Base-by-base conservation (phyloP, 2,888 invertebrate species). In the Phalera bucephala region DNA sequence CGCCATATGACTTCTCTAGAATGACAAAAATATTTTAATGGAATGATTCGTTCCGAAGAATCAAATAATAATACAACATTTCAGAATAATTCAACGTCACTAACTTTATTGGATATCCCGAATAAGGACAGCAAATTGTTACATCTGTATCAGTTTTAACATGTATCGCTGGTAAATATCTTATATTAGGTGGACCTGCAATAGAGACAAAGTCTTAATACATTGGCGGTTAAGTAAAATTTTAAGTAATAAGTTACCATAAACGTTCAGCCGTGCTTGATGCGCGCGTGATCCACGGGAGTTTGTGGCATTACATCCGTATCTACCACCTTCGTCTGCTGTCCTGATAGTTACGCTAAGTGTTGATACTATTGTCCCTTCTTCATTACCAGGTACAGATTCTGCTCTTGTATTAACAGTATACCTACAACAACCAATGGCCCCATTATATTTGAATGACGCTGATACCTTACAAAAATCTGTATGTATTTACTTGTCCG, bases 301-400 rank as follows among this genome's bases (percentile, higher is more conserved):
- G 73, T 95, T 96, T 32, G 93, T 91, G 0, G 95, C 96, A 38
- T 93, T 91, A 75, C 97, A 97, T 22, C 94, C 94, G 77, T 97
- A 97, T 52, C 95, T 91, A 1, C 96, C 97, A 11, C 96, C 96
- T 78, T 97, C 96, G 58, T 96, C 94, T 8, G 95, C 93, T 28
- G 93, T 92, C 36, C 95, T 93, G 45, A 94, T 93, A 26, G 94
- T 94, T 56, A 96, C 93, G 90, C 95, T 96, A 58, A 96, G 91
- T 73, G 95, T 95, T 64, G 95, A 95, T 67, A 96, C 94, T 61
- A 96, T 87, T 0, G 80, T 80, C 1, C 86, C 87, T 59, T 87
- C 86, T 33, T 87, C 88, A 31, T 66, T 76, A 2, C 80, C 81
- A 17, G 82, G 78, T 8, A 80, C 40, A 10, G 83, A 60, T 57